Base-by-base conservation (phyloP, 64 coral and sea anemone species). In the Pocillopora damicornis region DNA sequence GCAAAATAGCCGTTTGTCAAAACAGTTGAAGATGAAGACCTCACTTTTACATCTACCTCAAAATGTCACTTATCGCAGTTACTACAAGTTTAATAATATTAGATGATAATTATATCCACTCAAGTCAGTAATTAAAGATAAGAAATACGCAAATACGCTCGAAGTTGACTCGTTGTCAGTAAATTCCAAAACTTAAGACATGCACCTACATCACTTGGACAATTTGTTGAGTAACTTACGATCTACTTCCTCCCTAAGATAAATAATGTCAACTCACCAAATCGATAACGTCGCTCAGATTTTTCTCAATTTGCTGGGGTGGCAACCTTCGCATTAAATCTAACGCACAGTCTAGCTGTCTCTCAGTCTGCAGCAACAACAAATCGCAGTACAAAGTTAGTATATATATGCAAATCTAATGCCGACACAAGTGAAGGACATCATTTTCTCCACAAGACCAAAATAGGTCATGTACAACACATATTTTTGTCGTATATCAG, bases 291-390 rank as follows among this genome's bases (percentile, higher is more conserved):
- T 99, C 96, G 76, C 96, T 99, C 13, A 99, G 81, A 86, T 99
- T 99, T 77, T 99, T 99, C 45, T 99, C 96, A 86, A 99, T 95
- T 86, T 99, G 96, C 84, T 99, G 96, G 51, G 96, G 96, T 58
- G 96, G 96, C 22, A 99, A 89, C 58, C 96, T 87, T 77, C 96
- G 93, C 96, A 99, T 99, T 81, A 99, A 93, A 87, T 99, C 96
- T 76, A 99, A 92, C 34, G 96, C 96, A 83, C 93, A 99, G 68
- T 99, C 96, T 58, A 99, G 92, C 88, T 99, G 96, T 84, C 90
- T 83, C 59, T 99, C 96, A 20, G 93, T 95, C 96, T 99, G 90
- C 30, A 74, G 65, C 56, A 76, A 63, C 61, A 86, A 75, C 65
- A 88, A 68, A 66, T 63, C 61, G 56, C 60, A 61, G 85, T 65